Evolutionary conservation across 2,113 vertebrate species (phyloP).

Genomic region (Syngnathoides biaculeatus): DNA sequence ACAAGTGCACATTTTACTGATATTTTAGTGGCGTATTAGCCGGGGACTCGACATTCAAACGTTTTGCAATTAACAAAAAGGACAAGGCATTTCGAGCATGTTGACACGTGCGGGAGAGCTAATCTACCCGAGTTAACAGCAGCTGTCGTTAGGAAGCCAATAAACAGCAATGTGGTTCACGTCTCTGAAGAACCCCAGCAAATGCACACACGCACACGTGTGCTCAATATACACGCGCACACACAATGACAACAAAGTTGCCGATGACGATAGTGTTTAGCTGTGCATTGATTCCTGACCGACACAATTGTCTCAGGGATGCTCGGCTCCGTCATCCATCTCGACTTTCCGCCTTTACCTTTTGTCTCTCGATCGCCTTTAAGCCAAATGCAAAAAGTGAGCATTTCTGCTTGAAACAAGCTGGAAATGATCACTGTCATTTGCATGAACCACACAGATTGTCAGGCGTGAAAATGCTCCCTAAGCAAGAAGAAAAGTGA

Average conservation of each 20-base stretch:
- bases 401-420: too few species aligned
- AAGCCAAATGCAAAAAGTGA: too few species aligned
- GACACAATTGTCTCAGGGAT: neutral
- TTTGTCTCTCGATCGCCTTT: neutral
- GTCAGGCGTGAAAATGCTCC: too few species aligned
- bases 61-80: neutral
- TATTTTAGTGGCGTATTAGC: too few species aligned
- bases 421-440: too few species aligned
- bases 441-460: too few species aligned
- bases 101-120: conserved; percentile 1
- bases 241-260: neutral
- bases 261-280: too few species aligned
- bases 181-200: conserved; percentile 14
- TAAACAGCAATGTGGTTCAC: conserved; percentile 18
- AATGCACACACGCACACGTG: neutral
- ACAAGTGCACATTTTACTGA: too few species aligned
- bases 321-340: neutral
- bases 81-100: neutral
- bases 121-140: conserved; percentile 17
- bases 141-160: conserved; percentile 33
- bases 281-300: neutral
- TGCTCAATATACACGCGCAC: conserved; percentile 4
- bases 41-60: too few species aligned
- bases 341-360: neutral
- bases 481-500: too few species aligned